Evolutionary conservation across 2,888 invertebrate species (phyloP).

Genomic region (Polyommatus icarus): DNA sequence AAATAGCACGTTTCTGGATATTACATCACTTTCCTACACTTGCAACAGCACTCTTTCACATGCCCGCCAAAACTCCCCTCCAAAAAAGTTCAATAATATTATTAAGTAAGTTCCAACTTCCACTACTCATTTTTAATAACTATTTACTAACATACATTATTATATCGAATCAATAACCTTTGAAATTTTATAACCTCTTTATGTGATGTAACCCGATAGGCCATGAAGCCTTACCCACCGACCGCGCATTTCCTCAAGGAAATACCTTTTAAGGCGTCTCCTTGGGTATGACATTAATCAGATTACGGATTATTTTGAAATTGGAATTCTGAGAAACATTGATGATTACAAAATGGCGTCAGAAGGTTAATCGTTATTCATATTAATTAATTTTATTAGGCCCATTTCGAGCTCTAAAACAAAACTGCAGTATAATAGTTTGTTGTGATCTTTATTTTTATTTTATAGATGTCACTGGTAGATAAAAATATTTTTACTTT

Average conservation of each 20-base stretch:
- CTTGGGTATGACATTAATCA: constrained; percentile 27
- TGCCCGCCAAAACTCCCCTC: too few relatives aligned
- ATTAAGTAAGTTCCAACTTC: too few relatives aligned
- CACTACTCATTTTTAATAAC: too few relatives aligned
- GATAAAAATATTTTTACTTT: too few relatives aligned
- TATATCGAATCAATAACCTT: neutral
- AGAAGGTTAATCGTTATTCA: neutral
- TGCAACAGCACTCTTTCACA: too few relatives aligned
- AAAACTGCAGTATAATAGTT: neutral
- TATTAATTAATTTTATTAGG: neutral
- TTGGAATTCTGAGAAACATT: constrained; percentile 5
- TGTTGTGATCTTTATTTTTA: too few relatives aligned
- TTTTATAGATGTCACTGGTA: too few relatives aligned
- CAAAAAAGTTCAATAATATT: too few relatives aligned
- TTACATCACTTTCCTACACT: too few relatives aligned
- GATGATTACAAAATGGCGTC: neutral
- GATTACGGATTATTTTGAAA: constrained; percentile 22
- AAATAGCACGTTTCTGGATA: too few relatives aligned
- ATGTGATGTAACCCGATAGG: constrained; percentile 31
- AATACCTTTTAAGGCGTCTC: constrained; percentile 31
- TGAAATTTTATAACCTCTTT: neutral
- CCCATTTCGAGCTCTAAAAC: neutral
- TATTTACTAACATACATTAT: too few relatives aligned
- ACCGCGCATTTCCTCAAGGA: constrained; percentile 40
- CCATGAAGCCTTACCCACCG: constrained; percentile 41